Conservation (phyloP, 2,113 vertebrate genomes). For the Chaetorhynchus papuensis region DNA sequence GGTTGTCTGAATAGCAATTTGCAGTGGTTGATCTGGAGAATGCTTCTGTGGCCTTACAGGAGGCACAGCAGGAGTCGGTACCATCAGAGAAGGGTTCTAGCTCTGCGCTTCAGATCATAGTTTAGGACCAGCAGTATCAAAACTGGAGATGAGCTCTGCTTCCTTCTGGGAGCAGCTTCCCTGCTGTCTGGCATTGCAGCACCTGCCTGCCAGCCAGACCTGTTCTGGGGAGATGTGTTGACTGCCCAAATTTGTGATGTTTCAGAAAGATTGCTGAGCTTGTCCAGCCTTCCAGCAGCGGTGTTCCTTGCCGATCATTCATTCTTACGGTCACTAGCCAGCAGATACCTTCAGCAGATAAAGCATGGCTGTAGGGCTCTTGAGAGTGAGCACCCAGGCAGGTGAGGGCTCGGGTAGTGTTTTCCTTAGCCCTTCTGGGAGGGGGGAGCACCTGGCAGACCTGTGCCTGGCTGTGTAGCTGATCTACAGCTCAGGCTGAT, state of each 20-base stretch:
- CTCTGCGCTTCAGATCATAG: not conserved
- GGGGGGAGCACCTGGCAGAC: not conserved
- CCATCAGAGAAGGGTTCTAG: not conserved
- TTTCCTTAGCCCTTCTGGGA: not conserved
- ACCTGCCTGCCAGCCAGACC: not conserved
- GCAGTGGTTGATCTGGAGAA: not conserved
- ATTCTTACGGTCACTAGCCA: not conserved
- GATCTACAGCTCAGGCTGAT: not conserved
- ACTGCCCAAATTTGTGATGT: not conserved
- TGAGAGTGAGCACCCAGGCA: not conserved
- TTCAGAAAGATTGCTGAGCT: not conserved
- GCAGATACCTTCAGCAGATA: not conserved
- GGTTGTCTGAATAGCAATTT: not conserved
- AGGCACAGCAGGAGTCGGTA: not conserved
- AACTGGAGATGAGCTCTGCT: accelerated
- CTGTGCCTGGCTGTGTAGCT: not conserved
- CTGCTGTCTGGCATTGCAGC: not conserved
- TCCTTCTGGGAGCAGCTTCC: not conserved
- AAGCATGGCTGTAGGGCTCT: not conserved
- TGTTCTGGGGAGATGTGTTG: not conserved
- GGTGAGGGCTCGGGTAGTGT: not conserved
- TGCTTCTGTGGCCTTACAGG: not conserved
- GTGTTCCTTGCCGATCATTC: not conserved
- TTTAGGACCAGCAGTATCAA: not conserved
- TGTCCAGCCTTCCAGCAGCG: not conserved